A percentile compares a stretch with the other conserved stretches of the same genome.
Conservation (phyloP, 1,140 invertebrate species). For the Pygmarrhopalites habei region DNA sequence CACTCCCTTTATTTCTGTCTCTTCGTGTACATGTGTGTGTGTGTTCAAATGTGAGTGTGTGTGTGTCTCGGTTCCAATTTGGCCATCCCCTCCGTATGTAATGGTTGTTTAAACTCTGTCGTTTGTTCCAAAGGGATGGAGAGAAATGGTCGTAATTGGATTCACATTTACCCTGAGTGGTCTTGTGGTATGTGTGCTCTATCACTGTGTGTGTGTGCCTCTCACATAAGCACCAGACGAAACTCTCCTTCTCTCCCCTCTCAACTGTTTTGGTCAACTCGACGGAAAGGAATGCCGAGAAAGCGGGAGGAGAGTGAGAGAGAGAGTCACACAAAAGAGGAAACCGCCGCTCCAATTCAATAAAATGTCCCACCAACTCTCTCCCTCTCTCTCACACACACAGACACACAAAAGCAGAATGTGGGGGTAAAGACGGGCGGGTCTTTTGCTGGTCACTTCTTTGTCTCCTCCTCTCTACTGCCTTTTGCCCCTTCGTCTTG, state of each 20-base stretch:
- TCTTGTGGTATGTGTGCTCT: neutral
- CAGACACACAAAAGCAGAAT: no score
- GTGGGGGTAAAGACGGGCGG: no score
- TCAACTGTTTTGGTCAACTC: constrained; percentile 15
- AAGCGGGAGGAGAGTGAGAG: neutral
- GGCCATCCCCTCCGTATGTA: neutral
- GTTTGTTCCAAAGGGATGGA: constrained; percentile 12
- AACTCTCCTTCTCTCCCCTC: neutral
- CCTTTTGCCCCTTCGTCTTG: neutral
- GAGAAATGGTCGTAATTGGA: constrained; percentile 11
- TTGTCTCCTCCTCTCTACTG: neutral
- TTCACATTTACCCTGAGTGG: constrained; percentile 15
- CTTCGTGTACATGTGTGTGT: no score
- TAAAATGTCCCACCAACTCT: constrained; percentile 5
- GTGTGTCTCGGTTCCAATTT: neutral
- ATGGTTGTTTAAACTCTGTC: constrained; percentile 7
- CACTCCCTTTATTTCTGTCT: no score
- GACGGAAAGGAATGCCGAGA: constrained; percentile 15
- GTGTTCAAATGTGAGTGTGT: no score
- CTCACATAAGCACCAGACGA: neutral
- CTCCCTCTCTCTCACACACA: no score
- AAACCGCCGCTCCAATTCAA: constrained; percentile 13
- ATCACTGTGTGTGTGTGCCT: neutral
- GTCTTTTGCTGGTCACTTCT: no score
- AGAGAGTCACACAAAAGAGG: neutral